Evolutionary conservation across 2,113 vertebrate species (phyloP), one percentile per base, ranked within the genome.

Genomic region (Centropus unirufus): DNA sequence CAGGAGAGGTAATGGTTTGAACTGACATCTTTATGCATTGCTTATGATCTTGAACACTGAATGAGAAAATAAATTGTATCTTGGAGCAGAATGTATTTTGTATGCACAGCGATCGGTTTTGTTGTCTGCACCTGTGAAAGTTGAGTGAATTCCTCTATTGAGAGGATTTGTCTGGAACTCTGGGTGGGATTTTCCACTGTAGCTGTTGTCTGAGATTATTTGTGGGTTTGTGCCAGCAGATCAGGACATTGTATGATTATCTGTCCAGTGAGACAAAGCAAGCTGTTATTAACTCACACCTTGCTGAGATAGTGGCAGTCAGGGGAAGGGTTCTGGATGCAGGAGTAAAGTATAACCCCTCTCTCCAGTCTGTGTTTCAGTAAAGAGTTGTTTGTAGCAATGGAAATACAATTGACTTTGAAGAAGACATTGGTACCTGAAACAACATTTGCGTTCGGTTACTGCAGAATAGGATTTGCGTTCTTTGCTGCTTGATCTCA

Each of bases 1-100:
- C 99, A 62, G 99, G 99, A 97, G 99, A 99, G 99, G 99, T 99
- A 97, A 92, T 73, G 1, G 59, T 89, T 82, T 73, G 47, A 46
- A 20, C 54, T 90, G 51, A 20, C 3, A 1, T 36, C 85, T 74
- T 49, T 7, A 61, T 79, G 36, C 10, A 6, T 78, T 88, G 29
- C 30, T 59, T 70, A 23, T 55, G 24, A 12, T 87, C 36, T 79
- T 64, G 85, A 86, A 39, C 72, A 30, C 9, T 22, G 49, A 84
- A 51, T 59, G 32, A 30, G 30, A 77, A 82, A 57, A 17, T 15
- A 26, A 21, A 19, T 26, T 62, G 19, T 42, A 11, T 80, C 13
- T 69, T 80, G 68, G 34, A 59, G 54, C n/a, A n/a, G 49, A 70
- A 47, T 26, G 6, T 9, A 20, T 59, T 70, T 90, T 80, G 39